A percentile compares a stretch with the other conserved stretches of the same genome.
phyloP scores from a whole-genome alignment of 2,113 vertebrate species.

The Mustela nigripes region DNA sequence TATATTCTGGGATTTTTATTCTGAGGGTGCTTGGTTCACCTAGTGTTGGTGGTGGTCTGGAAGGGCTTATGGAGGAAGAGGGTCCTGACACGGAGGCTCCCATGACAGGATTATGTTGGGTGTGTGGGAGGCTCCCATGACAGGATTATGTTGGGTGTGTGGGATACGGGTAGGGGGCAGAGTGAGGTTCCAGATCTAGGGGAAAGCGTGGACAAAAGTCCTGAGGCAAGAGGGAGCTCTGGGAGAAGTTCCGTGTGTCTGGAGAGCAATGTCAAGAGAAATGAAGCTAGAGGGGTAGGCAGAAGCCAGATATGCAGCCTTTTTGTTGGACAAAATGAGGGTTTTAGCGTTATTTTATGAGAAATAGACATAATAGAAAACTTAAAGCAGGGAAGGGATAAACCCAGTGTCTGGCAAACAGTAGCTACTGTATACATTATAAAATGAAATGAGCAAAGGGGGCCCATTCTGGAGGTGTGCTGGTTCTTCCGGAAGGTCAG shows the following conservation, averaged over 20 bases:
- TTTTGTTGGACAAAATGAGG: not conserved
- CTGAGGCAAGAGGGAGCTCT: not conserved
- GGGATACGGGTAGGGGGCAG: not conserved
- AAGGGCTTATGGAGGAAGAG: not conserved
- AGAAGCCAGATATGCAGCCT: not conserved
- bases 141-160: rapidly evolving
- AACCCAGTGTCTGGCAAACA: not conserved
- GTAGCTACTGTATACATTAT: rapidly evolving
- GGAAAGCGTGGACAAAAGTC: not conserved
- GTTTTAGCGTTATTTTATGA: not conserved
- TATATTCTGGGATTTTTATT: not conserved
- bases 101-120: not conserved
- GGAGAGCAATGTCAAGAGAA: not conserved
- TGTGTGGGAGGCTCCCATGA: not conserved
- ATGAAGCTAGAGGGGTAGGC: not conserved
- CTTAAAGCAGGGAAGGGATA: not conserved
- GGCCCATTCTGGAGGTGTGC: not conserved
- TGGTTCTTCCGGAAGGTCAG: not conserved
- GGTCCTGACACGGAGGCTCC: not conserved
- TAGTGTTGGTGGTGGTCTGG: not conserved
- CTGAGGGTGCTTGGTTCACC: not conserved
- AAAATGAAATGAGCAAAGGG: not conserved
- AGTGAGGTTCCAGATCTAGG: not conserved
- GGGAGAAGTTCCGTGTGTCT: not conserved
- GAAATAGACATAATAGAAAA: not conserved